These are phyloP conservation scores for Gryllus bimaculatus DNA, from an alignment of 1,140 invertebrate genomes.

Conservation along the genomic window DNA sequence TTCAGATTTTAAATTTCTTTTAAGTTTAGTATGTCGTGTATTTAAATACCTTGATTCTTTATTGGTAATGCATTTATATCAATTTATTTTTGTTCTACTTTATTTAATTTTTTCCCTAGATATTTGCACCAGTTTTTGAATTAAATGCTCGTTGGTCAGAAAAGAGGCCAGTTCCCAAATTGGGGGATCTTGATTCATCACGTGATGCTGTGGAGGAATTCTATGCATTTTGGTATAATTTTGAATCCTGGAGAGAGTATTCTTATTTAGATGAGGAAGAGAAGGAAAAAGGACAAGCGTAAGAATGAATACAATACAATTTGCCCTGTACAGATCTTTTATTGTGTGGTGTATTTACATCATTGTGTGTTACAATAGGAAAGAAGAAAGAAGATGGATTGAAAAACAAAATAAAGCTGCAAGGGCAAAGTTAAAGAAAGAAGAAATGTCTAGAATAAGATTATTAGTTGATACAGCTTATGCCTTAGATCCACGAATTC, in stretches of 20 bases:
- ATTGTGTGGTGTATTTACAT: not conserved
- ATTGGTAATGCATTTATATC: not conserved
- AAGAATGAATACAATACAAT: not conserved
- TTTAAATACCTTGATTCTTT: not conserved
- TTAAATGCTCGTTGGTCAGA: constrained; percentile 88
- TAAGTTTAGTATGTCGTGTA: too few species aligned
- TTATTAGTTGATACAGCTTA: constrained; percentile 88
- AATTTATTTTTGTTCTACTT: not conserved
- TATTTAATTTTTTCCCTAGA: constrained; percentile 24
- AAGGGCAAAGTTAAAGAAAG: constrained; percentile 86
- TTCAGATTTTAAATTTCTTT: too few species aligned
- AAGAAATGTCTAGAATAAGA: constrained; percentile 87
- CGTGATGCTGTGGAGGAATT: constrained; percentile 72
- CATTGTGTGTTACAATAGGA: not conserved
- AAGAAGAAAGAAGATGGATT: constrained; percentile 92
- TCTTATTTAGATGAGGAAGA: constrained; percentile 99
- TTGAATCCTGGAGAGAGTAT: constrained; percentile 98
- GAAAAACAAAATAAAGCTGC: constrained; percentile 95
- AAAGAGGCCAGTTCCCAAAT: constrained; percentile 70
- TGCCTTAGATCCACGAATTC: constrained; percentile 84
- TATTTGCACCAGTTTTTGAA: constrained; percentile 71
- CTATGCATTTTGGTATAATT: constrained; percentile 92
- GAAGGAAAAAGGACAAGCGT: constrained; percentile 89
- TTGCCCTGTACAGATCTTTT: not conserved
- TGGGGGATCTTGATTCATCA: constrained; percentile 65